Evolutionary conservation across 2,113 vertebrate genomes (phyloP).

Genomic region (Epinephelus lanceolatus): DNA sequence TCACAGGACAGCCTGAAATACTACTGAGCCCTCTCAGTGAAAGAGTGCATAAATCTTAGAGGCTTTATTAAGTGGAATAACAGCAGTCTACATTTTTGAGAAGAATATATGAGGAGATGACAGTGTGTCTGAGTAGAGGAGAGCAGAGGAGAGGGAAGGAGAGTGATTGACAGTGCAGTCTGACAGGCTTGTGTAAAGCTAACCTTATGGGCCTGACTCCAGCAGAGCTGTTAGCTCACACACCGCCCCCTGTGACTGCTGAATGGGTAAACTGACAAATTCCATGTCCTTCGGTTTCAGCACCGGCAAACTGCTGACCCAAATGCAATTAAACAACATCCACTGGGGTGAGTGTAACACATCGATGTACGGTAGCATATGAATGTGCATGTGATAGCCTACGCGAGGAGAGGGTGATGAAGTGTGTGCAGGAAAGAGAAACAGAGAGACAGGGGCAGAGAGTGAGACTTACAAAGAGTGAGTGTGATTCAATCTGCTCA

Average conservation of each 20-base stretch:
- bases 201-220: conserved; percentile 79
- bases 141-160: conserved; percentile 16
- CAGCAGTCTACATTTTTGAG: conserved; percentile 44
- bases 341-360: conserved; percentile 71
- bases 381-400: conserved; percentile 53
- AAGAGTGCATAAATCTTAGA: conserved; percentile 37
- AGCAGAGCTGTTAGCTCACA: conserved; percentile 78
- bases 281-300: conserved; percentile 84
- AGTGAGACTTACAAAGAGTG: conserved; percentile 74
- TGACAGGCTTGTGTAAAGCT: conserved; percentile 80
- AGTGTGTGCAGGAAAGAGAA: conserved; percentile 62
- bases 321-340: conserved; percentile 84
- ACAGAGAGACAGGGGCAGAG: conserved; percentile 67
- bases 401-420: conserved; percentile 59
- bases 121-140: conserved; percentile 1
- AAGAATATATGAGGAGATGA: conserved; percentile 26
- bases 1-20: conserved; percentile 25
- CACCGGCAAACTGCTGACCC: conserved; percentile 80
- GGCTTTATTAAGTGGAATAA: conserved; percentile 57
- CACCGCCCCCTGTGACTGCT: conserved; percentile 72
- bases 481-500: conserved; percentile 80
- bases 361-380: conserved; percentile 45
- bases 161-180: conserved; percentile 75
- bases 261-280: conserved; percentile 87
- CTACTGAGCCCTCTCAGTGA: conserved; percentile 27